Base-by-base conservation (phyloP, 2,797 vertebrate genomes). In the Enteromius paludinosus region DNA sequence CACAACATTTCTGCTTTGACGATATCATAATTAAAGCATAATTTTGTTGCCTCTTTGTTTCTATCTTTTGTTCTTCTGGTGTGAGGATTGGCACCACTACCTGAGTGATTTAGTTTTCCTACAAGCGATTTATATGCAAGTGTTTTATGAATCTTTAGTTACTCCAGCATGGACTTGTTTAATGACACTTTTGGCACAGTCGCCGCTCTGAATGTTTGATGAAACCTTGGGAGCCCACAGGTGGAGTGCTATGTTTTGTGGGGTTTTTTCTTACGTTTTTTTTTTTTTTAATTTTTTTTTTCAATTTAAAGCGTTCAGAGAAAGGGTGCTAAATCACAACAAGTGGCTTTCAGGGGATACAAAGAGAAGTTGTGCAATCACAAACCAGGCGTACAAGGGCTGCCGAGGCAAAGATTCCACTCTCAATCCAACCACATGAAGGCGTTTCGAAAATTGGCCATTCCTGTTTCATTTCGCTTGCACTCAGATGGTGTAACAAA, bases 11-110 rank as follows among this genome's bases (percentile, higher is more conserved):
- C 94, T 93, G 92, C 92, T 94, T 89, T 56, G 86, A 88, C 75
- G 68, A 90, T 87, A 82, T 75, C 82, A 89, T 86, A 93, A 93
- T 94, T 94, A 93, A 91, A 90, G 43, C 10, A 91, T 71, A 15
- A 75, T 66, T 88, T 59, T 61, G 89, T 89, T 86, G 85, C 89
- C 91, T 84, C 78, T 73, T 65, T 62, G 18, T 85, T 91, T 91
- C 92, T 85, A 89, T 91, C 87, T 89, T 85, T 41, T 12, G 83
- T 89, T 79, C 79, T 86, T 83, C 72, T 83, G 35, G 56, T 84
- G 69, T 81, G 33, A 68, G 54, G 11, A 25, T 49, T 47, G n/a
- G 38, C 62, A 64, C 5, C 12, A 79, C 38, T 45, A 52, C 49
- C 38, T 43, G 73, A 76, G 73, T n/a, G 9, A 85, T 83, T 87